These are phyloP conservation scores for Laothoe populi DNA, from an alignment of 2,888 invertebrate genomes.

Conservation along the genomic window DNA sequence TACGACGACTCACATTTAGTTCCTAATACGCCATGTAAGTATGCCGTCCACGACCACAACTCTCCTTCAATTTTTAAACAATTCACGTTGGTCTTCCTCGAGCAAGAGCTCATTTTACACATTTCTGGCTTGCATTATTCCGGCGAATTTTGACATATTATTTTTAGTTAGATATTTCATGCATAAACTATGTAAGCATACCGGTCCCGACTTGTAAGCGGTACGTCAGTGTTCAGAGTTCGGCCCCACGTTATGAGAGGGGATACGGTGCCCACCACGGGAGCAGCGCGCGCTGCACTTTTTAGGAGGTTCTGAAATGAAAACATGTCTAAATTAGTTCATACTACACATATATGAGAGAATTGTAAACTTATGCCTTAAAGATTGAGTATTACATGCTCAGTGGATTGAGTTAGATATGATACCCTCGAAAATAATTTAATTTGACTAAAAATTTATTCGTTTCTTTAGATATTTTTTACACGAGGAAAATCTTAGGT, in stretches of 20 bases:
- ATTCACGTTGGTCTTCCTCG: not conserved
- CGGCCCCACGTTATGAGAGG: constrained; percentile 79
- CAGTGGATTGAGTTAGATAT: too few relatives aligned
- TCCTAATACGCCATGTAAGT: not conserved
- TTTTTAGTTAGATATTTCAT: constrained; percentile 28
- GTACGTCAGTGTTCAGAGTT: constrained; percentile 77
- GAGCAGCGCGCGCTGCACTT: constrained; percentile 77
- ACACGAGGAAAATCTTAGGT: too few relatives aligned
- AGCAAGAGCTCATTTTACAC: not conserved
- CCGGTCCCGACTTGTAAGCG: constrained; percentile 56
- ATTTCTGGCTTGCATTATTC: too few relatives aligned
- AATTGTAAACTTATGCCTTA: too few relatives aligned
- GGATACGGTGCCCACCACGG: constrained; percentile 80
- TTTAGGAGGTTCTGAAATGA: constrained; percentile 66
- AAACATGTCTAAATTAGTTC: constrained; percentile 28
- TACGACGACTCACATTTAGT: too few relatives aligned
- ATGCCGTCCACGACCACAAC: constrained; percentile 3
- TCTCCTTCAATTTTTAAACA: not conserved
- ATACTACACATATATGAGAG: not conserved
- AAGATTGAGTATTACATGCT: too few relatives aligned
- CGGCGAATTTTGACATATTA: too few relatives aligned
- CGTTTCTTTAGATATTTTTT: too few relatives aligned
- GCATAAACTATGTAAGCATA: constrained; percentile 72
- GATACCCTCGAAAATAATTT: too few relatives aligned
- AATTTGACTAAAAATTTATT: too few relatives aligned